Conservation (phyloP, 1,140 invertebrate genomes). For the Drosophila pseudoananassae region DNA sequence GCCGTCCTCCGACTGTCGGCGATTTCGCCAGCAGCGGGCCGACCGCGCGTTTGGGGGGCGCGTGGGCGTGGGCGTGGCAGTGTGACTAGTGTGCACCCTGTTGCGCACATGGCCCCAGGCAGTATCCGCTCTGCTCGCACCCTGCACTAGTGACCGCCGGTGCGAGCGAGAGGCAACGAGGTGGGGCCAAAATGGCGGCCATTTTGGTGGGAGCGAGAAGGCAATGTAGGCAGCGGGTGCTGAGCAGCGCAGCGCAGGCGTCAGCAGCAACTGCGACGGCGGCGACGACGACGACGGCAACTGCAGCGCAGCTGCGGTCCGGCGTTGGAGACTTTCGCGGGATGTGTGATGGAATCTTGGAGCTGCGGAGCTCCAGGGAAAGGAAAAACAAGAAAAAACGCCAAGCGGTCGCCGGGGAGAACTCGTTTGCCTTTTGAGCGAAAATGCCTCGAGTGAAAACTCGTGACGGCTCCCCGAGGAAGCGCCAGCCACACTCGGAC, state of each 20-base stretch:
- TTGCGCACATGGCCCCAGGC: slow-evolving; percentile 50
- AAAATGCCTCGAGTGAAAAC: slow-evolving; percentile 60
- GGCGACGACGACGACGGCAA: slow-evolving; percentile 9
- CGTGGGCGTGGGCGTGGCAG: slow-evolving; percentile 34
- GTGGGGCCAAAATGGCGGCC: slow-evolving; percentile 45
- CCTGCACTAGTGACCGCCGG: background rate
- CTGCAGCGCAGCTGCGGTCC: slow-evolving; percentile 35
- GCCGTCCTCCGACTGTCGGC: slow-evolving; percentile 58
- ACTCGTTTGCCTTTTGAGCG: slow-evolving; percentile 47
- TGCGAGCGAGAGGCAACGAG: slow-evolving; percentile 34
- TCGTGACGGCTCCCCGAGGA: background rate
- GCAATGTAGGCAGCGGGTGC: slow-evolving; percentile 36
- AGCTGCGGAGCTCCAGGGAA: slow-evolving; percentile 57
- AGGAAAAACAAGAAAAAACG: slow-evolving; percentile 19
- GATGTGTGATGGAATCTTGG: slow-evolving; percentile 61
- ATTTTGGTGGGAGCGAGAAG: slow-evolving; percentile 74
- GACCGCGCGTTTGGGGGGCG: slow-evolving; percentile 33
- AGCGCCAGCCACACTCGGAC: slow-evolving; percentile 34
- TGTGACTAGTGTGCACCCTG: slow-evolving; percentile 67
- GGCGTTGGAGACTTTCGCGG: slow-evolving; percentile 70
- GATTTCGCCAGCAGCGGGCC: slow-evolving; percentile 10
- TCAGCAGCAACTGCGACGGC: slow-evolving; percentile 30
- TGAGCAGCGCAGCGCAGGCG: slow-evolving; percentile 20
- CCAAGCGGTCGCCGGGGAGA: slow-evolving; percentile 32
- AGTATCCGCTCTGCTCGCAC: slow-evolving; percentile 18